Evolutionary conservation across 2,888 invertebrate species (phyloP).

Genomic region (Metallyticus violacea): DNA sequence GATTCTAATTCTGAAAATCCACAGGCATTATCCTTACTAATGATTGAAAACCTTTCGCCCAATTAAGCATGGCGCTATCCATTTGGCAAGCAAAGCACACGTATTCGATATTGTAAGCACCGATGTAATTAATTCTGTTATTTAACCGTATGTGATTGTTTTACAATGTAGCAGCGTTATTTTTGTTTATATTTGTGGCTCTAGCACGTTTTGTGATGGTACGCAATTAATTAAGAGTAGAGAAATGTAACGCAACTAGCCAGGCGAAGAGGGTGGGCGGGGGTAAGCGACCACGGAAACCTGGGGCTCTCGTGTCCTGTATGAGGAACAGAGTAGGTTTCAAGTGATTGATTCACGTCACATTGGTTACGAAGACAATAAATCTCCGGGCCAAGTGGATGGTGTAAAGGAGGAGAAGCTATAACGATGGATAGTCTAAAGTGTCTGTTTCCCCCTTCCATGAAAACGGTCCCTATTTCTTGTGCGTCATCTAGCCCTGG

Average conservation of each 20-base stretch:
- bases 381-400: conserved; percentile 23
- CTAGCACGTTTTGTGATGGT: background rate
- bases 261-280: too few relatives aligned
- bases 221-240: conserved; percentile 22
- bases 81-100: too few relatives aligned
- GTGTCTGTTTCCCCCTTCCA: background rate
- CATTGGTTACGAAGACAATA: conserved; percentile 31
- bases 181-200: background rate
- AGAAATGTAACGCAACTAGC: background rate
- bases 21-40: too few relatives aligned
- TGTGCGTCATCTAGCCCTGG: background rate
- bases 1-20: too few relatives aligned
- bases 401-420: background rate
- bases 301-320: background rate
- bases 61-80: too few relatives aligned
- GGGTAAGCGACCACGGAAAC: background rate
- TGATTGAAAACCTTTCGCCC: too few relatives aligned
- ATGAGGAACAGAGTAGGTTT: background rate
- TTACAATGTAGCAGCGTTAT: too few relatives aligned
- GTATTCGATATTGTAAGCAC: too few relatives aligned
- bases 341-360: conserved; percentile 34
- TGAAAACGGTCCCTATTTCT: background rate
- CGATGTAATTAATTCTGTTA: too few relatives aligned
- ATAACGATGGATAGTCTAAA: background rate
- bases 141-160: too few relatives aligned